Evolutionary conservation across 2,888 invertebrate species (phyloP).

Genomic region (Listrodromus nycthemerus): DNA sequence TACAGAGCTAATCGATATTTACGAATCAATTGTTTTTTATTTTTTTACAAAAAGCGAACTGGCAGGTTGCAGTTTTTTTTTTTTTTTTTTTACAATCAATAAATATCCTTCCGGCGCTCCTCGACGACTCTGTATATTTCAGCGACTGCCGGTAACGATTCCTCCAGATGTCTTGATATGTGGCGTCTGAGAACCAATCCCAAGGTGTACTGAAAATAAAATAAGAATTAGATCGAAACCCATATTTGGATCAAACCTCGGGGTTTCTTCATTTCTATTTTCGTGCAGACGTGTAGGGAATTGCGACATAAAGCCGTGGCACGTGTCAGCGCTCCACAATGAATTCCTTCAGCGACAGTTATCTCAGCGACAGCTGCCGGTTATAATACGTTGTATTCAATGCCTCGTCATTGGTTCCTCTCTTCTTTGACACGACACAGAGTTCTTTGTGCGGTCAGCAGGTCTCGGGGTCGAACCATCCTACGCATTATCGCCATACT

Average conservation of each 20-base stretch:
- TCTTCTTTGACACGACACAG: slow-evolving; percentile 43
- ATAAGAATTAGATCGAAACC: slow-evolving; percentile 15
- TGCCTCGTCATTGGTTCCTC: slow-evolving; percentile 16
- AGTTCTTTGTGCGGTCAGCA: slow-evolving; percentile 68
- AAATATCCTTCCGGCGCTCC: slow-evolving; percentile 25
- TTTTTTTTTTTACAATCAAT: slow-evolving; percentile 1
- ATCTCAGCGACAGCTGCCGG: slow-evolving; percentile 72
- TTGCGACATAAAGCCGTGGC: slow-evolving; percentile 66
- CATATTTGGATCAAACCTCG: slow-evolving; percentile 5
- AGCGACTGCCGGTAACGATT: slow-evolving; percentile 68
- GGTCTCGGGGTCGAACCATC: slow-evolving; percentile 56
- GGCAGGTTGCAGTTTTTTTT: not conserved
- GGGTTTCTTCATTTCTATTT: slow-evolving; percentile 49
- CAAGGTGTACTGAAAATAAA: slow-evolving; percentile 72
- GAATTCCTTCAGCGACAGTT: slow-evolving; percentile 71
- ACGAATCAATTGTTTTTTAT: not conserved
- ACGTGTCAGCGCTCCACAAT: slow-evolving; percentile 71
- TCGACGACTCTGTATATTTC: slow-evolving; percentile 66
- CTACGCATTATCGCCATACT: slow-evolving; percentile 27
- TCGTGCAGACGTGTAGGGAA: slow-evolving; percentile 16
- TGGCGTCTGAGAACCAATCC: slow-evolving; percentile 69
- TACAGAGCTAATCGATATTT: not conserved
- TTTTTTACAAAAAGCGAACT: not conserved
- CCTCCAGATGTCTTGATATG: slow-evolving; percentile 67
- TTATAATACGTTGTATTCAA: slow-evolving; percentile 68